Evolutionary conservation across 2,797 vertebrate species (phyloP).

Genomic region (Trematomus bernacchii): DNA sequence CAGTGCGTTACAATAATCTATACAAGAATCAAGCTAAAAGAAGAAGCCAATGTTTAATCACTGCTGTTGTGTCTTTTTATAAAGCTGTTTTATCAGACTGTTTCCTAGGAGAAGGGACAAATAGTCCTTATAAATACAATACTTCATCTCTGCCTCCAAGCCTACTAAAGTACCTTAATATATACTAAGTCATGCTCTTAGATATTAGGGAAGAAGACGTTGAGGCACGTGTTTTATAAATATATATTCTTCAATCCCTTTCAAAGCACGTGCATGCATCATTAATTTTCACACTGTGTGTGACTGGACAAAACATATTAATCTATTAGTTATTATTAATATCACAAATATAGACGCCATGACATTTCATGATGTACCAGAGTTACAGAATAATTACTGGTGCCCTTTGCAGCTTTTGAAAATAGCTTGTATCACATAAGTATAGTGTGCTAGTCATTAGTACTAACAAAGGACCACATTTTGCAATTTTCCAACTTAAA

Average conservation of each 20-base stretch:
- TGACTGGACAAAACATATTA: neutral
- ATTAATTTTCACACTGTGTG: neutral
- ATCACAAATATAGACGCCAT: neutral
- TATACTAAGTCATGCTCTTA: conserved; percentile 6
- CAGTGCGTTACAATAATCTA: neutral
- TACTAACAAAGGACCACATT: neutral
- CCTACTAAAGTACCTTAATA: conserved; percentile 29
- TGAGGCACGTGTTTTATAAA: neutral
- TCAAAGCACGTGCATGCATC: neutral
- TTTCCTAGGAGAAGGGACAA: conserved; percentile 12
- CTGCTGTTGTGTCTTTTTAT: conserved; percentile 21
- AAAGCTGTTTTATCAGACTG: conserved; percentile 19
- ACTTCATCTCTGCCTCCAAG: conserved; percentile 2
- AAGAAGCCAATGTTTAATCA: conserved; percentile 15
- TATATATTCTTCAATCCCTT: conserved; percentile 4
- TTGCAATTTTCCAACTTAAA: neutral
- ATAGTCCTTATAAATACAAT: conserved; percentile 6
- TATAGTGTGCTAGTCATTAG: neutral
- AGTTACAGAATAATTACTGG: neutral
- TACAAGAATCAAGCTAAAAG: neutral
- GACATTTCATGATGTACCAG: neutral
- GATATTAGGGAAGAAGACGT: conserved; percentile 8
- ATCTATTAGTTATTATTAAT: neutral
- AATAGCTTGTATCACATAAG: neutral
- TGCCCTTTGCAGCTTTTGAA: neutral